Percentiles rank a stretch among this genome's conserved stretches.
Conservation (phyloP, 2,888 invertebrate species). For the Hirudinaria manillensis region DNA sequence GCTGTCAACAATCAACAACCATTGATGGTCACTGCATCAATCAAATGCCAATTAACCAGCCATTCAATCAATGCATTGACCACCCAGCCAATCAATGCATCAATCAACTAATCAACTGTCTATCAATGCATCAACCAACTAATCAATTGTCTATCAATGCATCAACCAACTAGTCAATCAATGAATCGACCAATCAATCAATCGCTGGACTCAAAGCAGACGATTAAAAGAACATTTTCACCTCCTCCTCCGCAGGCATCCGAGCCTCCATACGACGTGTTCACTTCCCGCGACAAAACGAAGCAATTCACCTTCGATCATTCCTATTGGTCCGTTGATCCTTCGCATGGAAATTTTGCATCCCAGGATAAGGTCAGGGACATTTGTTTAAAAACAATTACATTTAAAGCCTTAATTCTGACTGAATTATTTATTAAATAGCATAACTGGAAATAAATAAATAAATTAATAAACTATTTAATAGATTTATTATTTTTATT, state of each 20-base stretch:
- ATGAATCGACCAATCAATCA: neutral
- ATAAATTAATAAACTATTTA: too few species aligned
- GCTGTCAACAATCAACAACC: neutral
- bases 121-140: neutral
- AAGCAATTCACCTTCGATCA: slow-evolving; percentile 53
- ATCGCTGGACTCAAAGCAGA: neutral
- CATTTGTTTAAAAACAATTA: neutral
- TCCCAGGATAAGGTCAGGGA: slow-evolving; percentile 47
- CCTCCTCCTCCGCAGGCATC: neutral
- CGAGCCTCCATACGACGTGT: slow-evolving; percentile 1
- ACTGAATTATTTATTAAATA: too few species aligned
- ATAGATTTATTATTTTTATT: too few species aligned
- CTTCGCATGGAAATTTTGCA: slow-evolving; percentile 43
- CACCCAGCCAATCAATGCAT: neutral
- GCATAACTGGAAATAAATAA: too few species aligned
- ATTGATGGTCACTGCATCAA: neutral
- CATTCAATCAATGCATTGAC: neutral
- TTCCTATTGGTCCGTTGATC: slow-evolving; percentile 49
- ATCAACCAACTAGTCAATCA: neutral
- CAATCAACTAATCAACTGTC: neutral
- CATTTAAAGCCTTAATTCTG: neutral
- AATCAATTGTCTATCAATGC: neutral
- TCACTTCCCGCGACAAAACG: slow-evolving; percentile 43
- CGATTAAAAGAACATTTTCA: neutral
- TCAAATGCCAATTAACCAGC: neutral